Evolutionary conservation across 2,797 vertebrate species (phyloP).

Genomic region (Pteronotus mesoamericanus): DNA sequence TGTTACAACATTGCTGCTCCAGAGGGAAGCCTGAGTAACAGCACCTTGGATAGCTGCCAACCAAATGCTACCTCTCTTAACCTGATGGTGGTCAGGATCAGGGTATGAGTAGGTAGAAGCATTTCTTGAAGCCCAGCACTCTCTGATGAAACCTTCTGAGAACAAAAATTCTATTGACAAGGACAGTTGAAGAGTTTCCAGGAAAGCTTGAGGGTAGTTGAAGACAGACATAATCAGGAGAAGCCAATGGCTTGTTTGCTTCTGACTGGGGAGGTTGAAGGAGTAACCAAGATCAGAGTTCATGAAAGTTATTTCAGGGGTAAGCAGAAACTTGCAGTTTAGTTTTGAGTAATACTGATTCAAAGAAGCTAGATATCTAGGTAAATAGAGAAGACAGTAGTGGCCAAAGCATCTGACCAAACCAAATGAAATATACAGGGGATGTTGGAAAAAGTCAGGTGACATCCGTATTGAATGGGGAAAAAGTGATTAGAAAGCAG

Average conservation of each 20-base stretch:
- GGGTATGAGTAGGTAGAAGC: rapidly evolving
- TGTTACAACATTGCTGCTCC: background rate
- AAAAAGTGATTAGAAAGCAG: background rate
- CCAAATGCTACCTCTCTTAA: background rate
- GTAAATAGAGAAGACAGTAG: background rate
- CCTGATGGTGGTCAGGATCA: background rate
- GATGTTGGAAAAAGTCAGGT: background rate
- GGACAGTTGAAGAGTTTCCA: rapidly evolving
- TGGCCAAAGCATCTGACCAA: background rate
- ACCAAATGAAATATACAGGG: background rate
- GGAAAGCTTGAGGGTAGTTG: background rate
- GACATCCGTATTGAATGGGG: background rate
- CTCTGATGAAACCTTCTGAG: background rate
- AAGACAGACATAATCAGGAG: background rate
- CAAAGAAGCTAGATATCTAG: background rate
- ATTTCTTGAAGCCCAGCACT: no score
- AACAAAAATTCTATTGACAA: background rate
- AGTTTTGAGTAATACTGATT: background rate
- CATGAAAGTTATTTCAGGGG: background rate
- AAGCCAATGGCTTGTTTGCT: background rate
- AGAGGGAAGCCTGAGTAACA: background rate
- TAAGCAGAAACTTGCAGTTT: background rate
- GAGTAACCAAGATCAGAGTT: background rate
- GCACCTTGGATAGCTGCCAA: background rate
- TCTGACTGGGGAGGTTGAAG: background rate